Conservation (phyloP, 1,140 invertebrate genomes). For the Bradynema listronoti region DNA sequence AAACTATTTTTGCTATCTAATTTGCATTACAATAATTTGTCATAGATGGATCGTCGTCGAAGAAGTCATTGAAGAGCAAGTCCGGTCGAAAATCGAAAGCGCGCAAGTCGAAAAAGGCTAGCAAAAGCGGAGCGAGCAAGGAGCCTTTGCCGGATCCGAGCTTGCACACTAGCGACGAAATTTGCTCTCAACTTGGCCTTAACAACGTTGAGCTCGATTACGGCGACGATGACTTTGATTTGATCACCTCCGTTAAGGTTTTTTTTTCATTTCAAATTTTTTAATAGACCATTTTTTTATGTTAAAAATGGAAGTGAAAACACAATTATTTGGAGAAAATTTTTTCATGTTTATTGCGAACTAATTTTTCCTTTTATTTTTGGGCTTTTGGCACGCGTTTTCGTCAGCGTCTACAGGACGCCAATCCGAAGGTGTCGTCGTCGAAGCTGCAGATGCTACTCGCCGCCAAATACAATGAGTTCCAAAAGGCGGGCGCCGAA, state of each 20-base stretch:
- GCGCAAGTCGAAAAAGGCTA: constrained; percentile 10
- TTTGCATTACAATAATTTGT: background rate
- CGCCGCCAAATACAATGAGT: constrained; percentile 36
- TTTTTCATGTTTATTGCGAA: background rate
- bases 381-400: constrained; percentile 31
- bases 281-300: constrained; percentile 9
- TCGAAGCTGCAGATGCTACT: constrained; percentile 29
- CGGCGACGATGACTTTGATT: constrained; percentile 33
- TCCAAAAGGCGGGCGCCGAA: constrained; percentile 22
- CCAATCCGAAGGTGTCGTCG: constrained; percentile 27
- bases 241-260: constrained; percentile 38
- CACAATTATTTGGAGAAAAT: background rate
- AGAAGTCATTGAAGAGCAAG: constrained; percentile 13
- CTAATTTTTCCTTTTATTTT: constrained; percentile 15
- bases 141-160: constrained; percentile 26
- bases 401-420: constrained; percentile 29
- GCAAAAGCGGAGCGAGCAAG: background rate
- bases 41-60: constrained; percentile 14
- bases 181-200: constrained; percentile 24
- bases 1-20: constrained; percentile 6
- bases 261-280: constrained; percentile 2
- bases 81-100: constrained; percentile 16
- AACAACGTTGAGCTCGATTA: constrained; percentile 36
- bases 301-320: constrained; percentile 1
- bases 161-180: constrained; percentile 16